Evolutionary conservation across 1,140 invertebrate species (phyloP).

Genomic region (roundworm (Caenorhabditis elegans)): WBcel235 BX284604.4:14379001-14379500

Average conservation of each 20-base stretch:
- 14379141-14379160: slow-evolving; percentile 26
- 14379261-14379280: too few relatives aligned
- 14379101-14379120: slow-evolving; percentile 47
- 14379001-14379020: slow-evolving; percentile 47
- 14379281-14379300: too few relatives aligned
- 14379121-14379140: slow-evolving; percentile 43
- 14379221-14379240: too few relatives aligned
- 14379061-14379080: slow-evolving; percentile 3
- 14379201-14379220: too few relatives aligned
- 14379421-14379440: background rate
- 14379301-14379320: too few relatives aligned
- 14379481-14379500: slow-evolving; percentile 18
- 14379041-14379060: slow-evolving; percentile 50
- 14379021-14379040: slow-evolving; percentile 46
- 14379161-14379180: too few relatives aligned
- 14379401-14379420: background rate
- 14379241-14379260: too few relatives aligned
- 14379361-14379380: slow-evolving; percentile 22
- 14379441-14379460: background rate
- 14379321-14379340: background rate
- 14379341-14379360: slow-evolving; percentile 20
- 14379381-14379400: background rate
- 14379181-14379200: too few relatives aligned
- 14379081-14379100: background rate
- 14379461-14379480: background rate